Base-by-base conservation (phyloP, 92 coral and sea anemone genomes). In the Nematostella vectensis region DNA sequence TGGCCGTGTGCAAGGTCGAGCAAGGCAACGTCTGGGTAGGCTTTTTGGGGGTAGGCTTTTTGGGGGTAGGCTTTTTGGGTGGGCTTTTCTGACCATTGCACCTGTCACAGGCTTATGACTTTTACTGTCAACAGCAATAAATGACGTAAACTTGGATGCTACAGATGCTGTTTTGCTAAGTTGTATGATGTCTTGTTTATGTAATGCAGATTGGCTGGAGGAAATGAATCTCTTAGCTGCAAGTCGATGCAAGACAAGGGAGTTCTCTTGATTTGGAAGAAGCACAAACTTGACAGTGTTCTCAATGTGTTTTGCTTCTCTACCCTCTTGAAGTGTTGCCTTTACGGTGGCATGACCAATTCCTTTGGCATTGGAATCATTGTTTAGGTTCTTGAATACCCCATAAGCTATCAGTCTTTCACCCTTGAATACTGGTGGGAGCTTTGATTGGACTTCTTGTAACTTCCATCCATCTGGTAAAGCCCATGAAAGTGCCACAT, bases 211-310 rank as follows among this genome's bases (percentile, higher is more conserved):
- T 43, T 52, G 70, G 19, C 54, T 29, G n/a, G 54, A 44, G 19
- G 37, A 29, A 29, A 63, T 63, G 30, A 40, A 63, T 29, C 61
- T n/a, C 50, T 63, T 63, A 25, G 49, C 70, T 21, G 70, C 15
- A 48, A 63, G 70, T 26, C 70, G 70, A 31, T 63, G 70, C 38
- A 28, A 63, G 37, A 63, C 11, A 33, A 20, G 2, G 48, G 70
- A 63, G 60, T 33, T 33, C 8, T 33, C 40, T 6, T 15, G 6
- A 6, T 33, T 33, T 15, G 8, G 8, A 6, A 15, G 40, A 33
- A 33, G 40, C 40, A 15, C 40, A 33, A 33, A 33, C 40, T 33
- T 15, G 15, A 33, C 40, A 6, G 40, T 6, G 6, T 33, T 15
- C 15, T 33, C 15, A 33, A 33, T 33, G 15, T 15, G 40, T 15